Percentiles rank a stretch among this genome's conserved stretches.
phyloP scores from a whole-genome alignment of 2,113 vertebrate genomes.

The Taurulus bubalis region DNA sequence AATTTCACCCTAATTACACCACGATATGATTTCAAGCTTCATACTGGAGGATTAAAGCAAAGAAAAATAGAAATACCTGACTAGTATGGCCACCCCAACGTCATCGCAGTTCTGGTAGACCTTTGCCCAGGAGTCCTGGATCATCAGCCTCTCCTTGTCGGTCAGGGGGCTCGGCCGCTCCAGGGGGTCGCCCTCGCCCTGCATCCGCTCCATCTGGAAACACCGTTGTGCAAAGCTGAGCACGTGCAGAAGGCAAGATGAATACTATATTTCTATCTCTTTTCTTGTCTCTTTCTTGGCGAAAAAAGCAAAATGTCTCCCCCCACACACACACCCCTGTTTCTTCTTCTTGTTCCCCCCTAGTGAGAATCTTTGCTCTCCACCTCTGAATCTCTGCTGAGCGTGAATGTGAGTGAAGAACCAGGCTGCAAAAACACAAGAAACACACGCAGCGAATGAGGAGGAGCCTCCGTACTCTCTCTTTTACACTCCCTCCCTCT shows the following conservation, averaged over 20 bases:
- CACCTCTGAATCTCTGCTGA: conserved; percentile 68
- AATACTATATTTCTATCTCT: conserved; percentile 58
- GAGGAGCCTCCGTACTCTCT: conserved; percentile 67
- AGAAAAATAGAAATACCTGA: conserved; percentile 72
- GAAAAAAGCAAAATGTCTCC: conserved; percentile 19
- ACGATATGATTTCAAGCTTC: not conserved
- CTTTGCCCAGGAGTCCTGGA: conserved; percentile 81
- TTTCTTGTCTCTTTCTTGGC: conserved; percentile 21
- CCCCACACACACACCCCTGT: not conserved
- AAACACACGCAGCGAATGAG: conserved; percentile 71
- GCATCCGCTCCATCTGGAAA: conserved; percentile 78
- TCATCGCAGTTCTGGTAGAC: conserved; percentile 80
- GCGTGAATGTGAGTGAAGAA: conserved; percentile 72
- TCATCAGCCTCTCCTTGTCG: conserved; percentile 73
- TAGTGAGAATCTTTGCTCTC: conserved; percentile 59
- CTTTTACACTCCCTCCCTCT: not conserved
- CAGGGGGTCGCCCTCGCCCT: conserved; percentile 67
- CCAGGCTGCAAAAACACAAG: conserved; percentile 66
- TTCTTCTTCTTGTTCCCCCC: not conserved
- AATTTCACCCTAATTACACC: no score
- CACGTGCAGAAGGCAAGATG: conserved; percentile 65
- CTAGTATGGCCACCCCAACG: conserved; percentile 79
- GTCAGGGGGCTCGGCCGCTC: conserved; percentile 73
- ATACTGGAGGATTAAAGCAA: conserved; percentile 10
- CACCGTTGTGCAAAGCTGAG: conserved; percentile 63